These are phyloP conservation scores for Lumbricus terrestris DNA, from an alignment of 2,888 invertebrate species.

Conservation along the genomic window DNA sequence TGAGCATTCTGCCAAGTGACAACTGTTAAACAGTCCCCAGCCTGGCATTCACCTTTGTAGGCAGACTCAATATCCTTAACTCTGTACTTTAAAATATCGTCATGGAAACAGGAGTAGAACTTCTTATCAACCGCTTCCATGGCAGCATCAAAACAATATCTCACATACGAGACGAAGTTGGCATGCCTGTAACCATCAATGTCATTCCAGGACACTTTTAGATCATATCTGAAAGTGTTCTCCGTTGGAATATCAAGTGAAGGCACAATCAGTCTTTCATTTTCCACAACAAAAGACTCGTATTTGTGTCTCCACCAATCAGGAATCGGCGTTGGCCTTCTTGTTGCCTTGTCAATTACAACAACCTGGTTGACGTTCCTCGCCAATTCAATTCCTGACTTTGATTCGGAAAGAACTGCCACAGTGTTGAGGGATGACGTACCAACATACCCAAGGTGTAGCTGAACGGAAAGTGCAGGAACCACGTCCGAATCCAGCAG, in stretches of 20 bases:
- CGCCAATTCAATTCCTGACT: conserved; percentile 37
- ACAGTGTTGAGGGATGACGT: conserved; percentile 34
- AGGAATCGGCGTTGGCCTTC: conserved; percentile 46
- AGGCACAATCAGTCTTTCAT: conserved; percentile 41
- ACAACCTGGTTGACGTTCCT: conserved; percentile 46
- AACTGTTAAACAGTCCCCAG: conserved; percentile 45
- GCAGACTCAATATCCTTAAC: conserved; percentile 44
- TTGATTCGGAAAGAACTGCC: conserved; percentile 25
- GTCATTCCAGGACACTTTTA: conserved; percentile 38
- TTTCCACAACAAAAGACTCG: conserved; percentile 34
- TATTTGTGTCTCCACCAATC: conserved; percentile 53
- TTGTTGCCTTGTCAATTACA: conserved; percentile 44
- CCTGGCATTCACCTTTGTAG: conserved; percentile 48
- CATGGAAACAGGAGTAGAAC: conserved; percentile 35
- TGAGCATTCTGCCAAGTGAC: conserved; percentile 44
- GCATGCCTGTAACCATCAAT: conserved; percentile 38
- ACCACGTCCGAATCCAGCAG: conserved; percentile 17
- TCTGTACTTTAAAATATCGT: conserved; percentile 40
- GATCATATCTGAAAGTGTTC: conserved; percentile 25
- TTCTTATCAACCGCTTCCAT: conserved; percentile 34
- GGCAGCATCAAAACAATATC: conserved; percentile 39
- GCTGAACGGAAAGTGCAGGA: conserved; percentile 26
- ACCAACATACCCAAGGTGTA: conserved; percentile 38
- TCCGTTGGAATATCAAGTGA: conserved; percentile 40
- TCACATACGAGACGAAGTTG: conserved; percentile 38